Evolutionary conservation across 2,797 vertebrate species (phyloP).

Genomic region (Orestias chungarensis): DNA sequence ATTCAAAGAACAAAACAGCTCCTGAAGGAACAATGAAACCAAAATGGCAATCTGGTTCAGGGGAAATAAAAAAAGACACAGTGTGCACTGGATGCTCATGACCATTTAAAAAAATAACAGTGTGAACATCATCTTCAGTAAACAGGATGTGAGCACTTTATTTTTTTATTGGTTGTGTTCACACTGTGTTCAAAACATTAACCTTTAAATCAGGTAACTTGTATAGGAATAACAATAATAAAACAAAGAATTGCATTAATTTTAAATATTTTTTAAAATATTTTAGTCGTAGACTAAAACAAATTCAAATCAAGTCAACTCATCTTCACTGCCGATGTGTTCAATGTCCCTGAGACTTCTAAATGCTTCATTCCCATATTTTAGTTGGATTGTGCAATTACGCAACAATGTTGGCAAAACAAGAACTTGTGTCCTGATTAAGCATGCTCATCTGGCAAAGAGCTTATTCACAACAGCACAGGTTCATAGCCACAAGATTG

Average conservation of each 20-base stretch:
- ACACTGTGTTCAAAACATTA: background rate
- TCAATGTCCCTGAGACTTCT: too few relatives aligned
- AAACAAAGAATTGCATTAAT: background rate
- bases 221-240: background rate
- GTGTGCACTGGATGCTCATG: conserved; percentile 1
- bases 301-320: too few relatives aligned
- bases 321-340: too few relatives aligned
- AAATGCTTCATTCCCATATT: too few relatives aligned
- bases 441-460: background rate
- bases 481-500: background rate
- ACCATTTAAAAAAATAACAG: background rate
- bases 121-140: background rate
- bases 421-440: background rate
- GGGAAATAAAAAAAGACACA: conserved; percentile 1
- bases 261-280: too few relatives aligned
- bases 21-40: conserved; percentile 46
- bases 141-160: background rate
- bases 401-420: too few relatives aligned
- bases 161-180: background rate
- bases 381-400: too few relatives aligned
- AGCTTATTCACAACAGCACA: too few relatives aligned
- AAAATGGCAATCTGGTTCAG: conserved; percentile 22
- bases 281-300: too few relatives aligned
- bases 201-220: background rate
- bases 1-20: conserved; percentile 29